phyloP scores from a whole-genome alignment of 2,888 invertebrate genomes.

The Camptogramma bilineatum region DNA sequence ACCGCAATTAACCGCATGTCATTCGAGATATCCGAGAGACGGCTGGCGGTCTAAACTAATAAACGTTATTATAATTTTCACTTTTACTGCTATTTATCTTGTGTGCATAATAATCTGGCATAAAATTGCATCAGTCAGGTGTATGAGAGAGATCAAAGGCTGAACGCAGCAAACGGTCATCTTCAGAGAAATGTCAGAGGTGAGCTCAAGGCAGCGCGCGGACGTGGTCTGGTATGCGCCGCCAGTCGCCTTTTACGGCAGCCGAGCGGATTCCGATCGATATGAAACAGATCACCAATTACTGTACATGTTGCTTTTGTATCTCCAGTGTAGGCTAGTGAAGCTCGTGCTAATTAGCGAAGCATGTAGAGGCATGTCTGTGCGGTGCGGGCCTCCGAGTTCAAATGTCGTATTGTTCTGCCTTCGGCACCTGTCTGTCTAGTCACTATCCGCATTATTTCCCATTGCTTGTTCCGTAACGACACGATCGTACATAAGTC shows the following conservation, averaged over 20 bases:
- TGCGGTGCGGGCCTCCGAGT: slow-evolving; percentile 22
- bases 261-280: slow-evolving; percentile 48
- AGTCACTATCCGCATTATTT: slow-evolving; percentile 22
- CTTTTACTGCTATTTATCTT: slow-evolving; percentile 63
- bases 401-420: slow-evolving; percentile 35
- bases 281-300: slow-evolving; percentile 48
- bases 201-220: slow-evolving; percentile 52
- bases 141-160: slow-evolving; percentile 73
- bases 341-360: slow-evolving; percentile 36
- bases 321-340: slow-evolving; percentile 29
- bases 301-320: slow-evolving; percentile 36
- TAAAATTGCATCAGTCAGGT: slow-evolving; percentile 71
- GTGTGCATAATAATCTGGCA: slow-evolving; percentile 68
- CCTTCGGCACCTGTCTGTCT: slow-evolving; percentile 42
- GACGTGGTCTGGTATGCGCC: slow-evolving; percentile 65
- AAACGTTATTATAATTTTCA: slow-evolving; percentile 63
- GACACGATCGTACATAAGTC: background rate
- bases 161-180: slow-evolving; percentile 71
- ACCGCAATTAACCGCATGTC: slow-evolving; percentile 61
- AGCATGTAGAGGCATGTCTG: slow-evolving; percentile 33
- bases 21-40: slow-evolving; percentile 52
- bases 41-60: slow-evolving; percentile 50
- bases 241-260: slow-evolving; percentile 55
- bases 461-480: slow-evolving; percentile 12
- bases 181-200: slow-evolving; percentile 75